A percentile compares a stretch with the other conserved stretches of the same genome.
Conservation (phyloP, 1,140 invertebrate genomes). For the Eurosta solidaginis region DNA sequence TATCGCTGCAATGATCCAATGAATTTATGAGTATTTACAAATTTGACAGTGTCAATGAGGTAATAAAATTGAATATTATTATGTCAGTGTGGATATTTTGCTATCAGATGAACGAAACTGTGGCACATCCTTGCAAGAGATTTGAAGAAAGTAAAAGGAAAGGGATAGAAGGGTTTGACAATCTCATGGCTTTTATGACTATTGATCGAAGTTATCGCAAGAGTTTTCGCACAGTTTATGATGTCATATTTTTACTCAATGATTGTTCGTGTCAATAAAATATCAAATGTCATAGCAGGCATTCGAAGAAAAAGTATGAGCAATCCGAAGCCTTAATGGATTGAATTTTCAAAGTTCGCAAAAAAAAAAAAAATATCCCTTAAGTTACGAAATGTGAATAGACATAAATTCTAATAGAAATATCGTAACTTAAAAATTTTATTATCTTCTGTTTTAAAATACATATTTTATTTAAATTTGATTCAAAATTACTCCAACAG, state of each 20-base stretch:
- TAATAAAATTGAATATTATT: slow-evolving; percentile 22
- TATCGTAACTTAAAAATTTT: too few species aligned
- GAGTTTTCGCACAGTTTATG: not conserved
- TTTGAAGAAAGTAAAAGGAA: not conserved
- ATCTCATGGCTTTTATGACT: not conserved
- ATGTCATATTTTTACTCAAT: not conserved
- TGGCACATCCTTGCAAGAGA: too few species aligned
- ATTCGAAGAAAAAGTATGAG: too few species aligned
- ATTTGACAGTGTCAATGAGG: slow-evolving; percentile 20
- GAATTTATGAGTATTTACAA: slow-evolving; percentile 10
- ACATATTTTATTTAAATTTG: not conserved
- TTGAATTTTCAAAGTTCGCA: too few species aligned
- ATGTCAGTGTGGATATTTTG: not conserved
- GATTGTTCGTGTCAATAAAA: slow-evolving; percentile 14
- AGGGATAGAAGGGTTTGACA: not conserved
- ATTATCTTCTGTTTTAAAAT: too few species aligned
- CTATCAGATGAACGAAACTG: not conserved
- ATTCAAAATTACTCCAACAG: not conserved
- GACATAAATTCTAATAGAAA: too few species aligned
- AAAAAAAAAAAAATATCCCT: too few species aligned
- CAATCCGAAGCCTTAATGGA: too few species aligned
- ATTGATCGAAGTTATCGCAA: not conserved
- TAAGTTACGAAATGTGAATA: too few species aligned
- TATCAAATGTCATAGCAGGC: slow-evolving; percentile 15
- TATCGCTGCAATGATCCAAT: slow-evolving; percentile 15